Evolutionary conservation across 2,888 invertebrate species (phyloP), one percentile per base, ranked within the genome.

Genomic region (Synanthedon myopaeformis): DNA sequence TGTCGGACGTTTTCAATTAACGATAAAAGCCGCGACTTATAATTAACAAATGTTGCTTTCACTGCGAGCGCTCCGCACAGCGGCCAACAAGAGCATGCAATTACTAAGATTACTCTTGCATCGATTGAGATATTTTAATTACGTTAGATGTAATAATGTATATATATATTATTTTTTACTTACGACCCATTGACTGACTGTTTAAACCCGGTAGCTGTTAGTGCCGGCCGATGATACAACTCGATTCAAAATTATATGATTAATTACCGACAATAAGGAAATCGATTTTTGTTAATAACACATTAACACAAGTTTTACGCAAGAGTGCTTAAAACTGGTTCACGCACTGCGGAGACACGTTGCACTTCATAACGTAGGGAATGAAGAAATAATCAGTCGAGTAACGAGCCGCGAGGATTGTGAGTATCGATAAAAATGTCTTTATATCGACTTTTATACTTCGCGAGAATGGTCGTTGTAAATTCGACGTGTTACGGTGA

Each of bases 371-470:
- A 60, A 63, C 70, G 70, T 69, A 45, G 68, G 75, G 73, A 76
- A 82, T 83, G 71, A 82, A 82, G 83, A 82, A 78, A 82, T 82
- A 75, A 80, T 73, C 70, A 63, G 59, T 58, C 56, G 59, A 55
- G 68, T 76, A 79, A 79, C 72, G 77, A 80, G 74, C 66, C 61
- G 72, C 61, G 71, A 10, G 35, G 74, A 72, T 67, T 71, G 72
- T 67, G 57, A 59, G 70, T 72, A 70, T 76, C 79, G 80, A 81
- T 82, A 81, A 82, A 82, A 82, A 76, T 64, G 65, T 64, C 61
- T 72, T 76, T 70, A 73, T 74, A 76, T 77, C 74, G 79, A 74
- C 69, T 72, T 81, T 81, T 76, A 82, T 74, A 72, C 67, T 61
- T 64, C 56, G 56, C 65, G 64, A 72, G 77, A 76, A 81, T 75